Base-by-base conservation (phyloP, 2,113 vertebrate species). In the Corythaeola cristata region DNA sequence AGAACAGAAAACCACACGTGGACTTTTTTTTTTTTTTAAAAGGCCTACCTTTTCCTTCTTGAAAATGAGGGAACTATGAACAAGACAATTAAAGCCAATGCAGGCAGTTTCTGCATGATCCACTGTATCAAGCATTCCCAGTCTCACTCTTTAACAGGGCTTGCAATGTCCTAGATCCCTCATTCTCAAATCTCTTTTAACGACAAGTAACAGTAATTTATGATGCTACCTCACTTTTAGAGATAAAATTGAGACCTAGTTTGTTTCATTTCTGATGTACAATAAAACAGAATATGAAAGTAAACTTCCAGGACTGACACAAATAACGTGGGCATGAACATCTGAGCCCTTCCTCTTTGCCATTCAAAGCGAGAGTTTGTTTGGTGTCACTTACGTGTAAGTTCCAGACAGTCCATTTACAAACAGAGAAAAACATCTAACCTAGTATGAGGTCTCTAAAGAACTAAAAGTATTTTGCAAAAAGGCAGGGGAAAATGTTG, bases 241-340 rank as follows among this genome's bases (percentile, higher is more conserved):
- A 88, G 83, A 85, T 44, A 89, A 85, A 92, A 85, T 21, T 76
- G 49, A 89, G 81, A 92, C 66, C 83, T 71, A 59, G 50, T 82
- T 96, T 85, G 76, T 95, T 96, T 89, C 0, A 0, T 8, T 93
- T 93, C 86, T 92, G 80, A 92, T n/a, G 77, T 68, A 83, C 73
- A 93, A 69, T 66, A 79, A 94, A 89, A 87, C 84, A 94, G 89
- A 96, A 93, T 93, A 92, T 5, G 67, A 94, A 97, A 97, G 73
- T 39, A 91, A 91, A 93, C 47, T 93, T 93, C 77, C 87, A 96
- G 62, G 79, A 85, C 37, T 93, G 84, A 87, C 37, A 92, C 49
- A 88, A 92, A 80, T 53, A 79, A 78, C 0, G 0, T 55, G 67
- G 66, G 45, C 77, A 87, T 59, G 80, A 82, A 89, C 89, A 88